Percentiles rank a stretch among this genome's conserved stretches.
phyloP scores from a whole-genome alignment of 2,113 vertebrate genomes.

The Emydocephalus ijimae region DNA sequence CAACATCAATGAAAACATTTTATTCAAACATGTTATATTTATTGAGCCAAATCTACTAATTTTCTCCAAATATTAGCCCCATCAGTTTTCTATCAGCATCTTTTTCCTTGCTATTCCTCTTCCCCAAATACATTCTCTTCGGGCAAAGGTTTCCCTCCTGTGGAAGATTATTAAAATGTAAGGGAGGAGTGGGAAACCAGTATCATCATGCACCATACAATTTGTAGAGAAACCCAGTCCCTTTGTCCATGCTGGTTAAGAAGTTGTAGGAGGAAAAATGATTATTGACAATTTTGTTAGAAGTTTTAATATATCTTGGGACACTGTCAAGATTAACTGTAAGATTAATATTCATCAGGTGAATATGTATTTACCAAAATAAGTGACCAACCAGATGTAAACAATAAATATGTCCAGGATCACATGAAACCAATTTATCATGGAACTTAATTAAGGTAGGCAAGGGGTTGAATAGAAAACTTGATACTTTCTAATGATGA shows the following conservation, averaged over 20 bases:
- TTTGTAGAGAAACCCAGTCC: background rate
- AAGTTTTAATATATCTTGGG: background rate
- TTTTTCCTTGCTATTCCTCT: background rate
- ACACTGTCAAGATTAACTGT: background rate
- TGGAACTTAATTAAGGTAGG: background rate
- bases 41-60: background rate
- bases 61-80: background rate
- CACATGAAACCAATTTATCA: background rate
- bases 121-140: conserved; percentile 2
- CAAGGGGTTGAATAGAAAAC: background rate
- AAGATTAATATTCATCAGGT: background rate
- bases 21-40: background rate
- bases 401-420: background rate
- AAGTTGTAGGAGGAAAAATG: background rate
- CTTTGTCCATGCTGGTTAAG: background rate
- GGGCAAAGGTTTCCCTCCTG: conserved; percentile 55
- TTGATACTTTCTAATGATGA: background rate
- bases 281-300: background rate
- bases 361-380: background rate
- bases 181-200: background rate
- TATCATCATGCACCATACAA: background rate
- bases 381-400: background rate
- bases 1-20: background rate
- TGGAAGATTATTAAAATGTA: conserved; percentile 41
- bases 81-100: conserved; percentile 24